Evolutionary conservation across 2,113 vertebrate species (phyloP), one percentile per base, ranked within the genome.

Genomic region (Antennarius striatus): DNA sequence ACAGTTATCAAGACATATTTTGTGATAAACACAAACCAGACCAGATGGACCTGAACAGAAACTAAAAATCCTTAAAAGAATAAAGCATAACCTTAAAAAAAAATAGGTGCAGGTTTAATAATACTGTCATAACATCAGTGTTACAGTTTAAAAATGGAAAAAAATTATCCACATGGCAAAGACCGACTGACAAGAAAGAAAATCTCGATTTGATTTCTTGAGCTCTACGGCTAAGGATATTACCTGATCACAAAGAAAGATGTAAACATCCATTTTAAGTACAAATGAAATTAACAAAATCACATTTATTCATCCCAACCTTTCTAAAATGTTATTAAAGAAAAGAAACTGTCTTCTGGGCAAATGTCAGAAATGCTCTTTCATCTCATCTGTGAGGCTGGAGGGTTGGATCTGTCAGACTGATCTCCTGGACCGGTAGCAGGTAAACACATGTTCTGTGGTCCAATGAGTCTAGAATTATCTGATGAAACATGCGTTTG

Each of bases 1-100:
- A 59, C 59, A 57, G 30, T 62, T 67, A 36, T 80, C 12, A 49
- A 72, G 60, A 85, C 62, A 36, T 36, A 16, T 74, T 66, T 68
- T 11, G 63, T 68, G 65, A 72, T 22, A 5, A 68, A 75, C 57
- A 54, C 22, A 63, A 64, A 72, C 10, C n/a, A 48, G 32, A 51
- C 39, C 10, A 14, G 52, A 29, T 40, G 39, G 77, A 30, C 30
- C 10, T 1, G 50, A 54, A 69, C 52, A 67, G 54, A 59, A 4
- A 43, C 65, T 74, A 66, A 45, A 73, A 80, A 69, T 45, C 53
- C 40, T 46, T 10, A 64, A 48, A 45, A 29, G 12, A 51, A 59
- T 4, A 17, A 45, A 6, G 45, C 10, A 22, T 12, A 45, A 16
- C 2, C 15, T n/a, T 14, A 39, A 42, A n/a, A 28, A 17, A 61